Percentiles rank a stretch among this genome's conserved stretches.
These are phyloP conservation scores for Eristalis arbustorum DNA, from an alignment of 2,888 invertebrate species.

Conservation along the genomic window DNA sequence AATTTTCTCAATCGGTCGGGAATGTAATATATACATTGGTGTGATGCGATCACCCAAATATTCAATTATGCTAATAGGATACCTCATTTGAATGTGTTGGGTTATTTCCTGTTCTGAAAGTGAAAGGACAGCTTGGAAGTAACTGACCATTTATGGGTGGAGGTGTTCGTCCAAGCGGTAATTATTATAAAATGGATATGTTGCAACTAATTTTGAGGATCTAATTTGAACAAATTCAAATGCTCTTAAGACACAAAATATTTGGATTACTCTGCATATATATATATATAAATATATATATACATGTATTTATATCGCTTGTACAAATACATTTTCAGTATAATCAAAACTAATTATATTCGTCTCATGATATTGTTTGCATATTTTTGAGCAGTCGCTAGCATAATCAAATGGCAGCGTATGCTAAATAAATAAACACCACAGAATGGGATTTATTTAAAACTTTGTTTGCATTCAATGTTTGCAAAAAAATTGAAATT, in stretches of 20 bases:
- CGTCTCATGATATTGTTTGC: background rate
- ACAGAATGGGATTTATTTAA: conserved; percentile 3
- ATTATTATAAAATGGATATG: background rate
- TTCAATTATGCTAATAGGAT: background rate
- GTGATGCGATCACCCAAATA: background rate
- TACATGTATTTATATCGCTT: too few species aligned
- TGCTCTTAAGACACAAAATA: too few species aligned
- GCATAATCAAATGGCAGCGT: conserved; percentile 3
- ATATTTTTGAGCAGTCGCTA: background rate
- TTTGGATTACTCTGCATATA: too few species aligned
- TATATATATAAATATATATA: too few species aligned
- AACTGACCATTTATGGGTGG: too few species aligned
- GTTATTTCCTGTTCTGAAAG: background rate
- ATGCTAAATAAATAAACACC: conserved; percentile 7
- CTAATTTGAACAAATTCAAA: too few species aligned
- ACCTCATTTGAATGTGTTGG: background rate
- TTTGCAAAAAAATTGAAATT: background rate
- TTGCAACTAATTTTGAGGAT: background rate
- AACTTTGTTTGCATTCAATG: background rate
- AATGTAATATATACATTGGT: background rate
- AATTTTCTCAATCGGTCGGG: background rate
- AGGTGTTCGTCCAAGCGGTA: background rate
- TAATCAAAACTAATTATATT: background rate
- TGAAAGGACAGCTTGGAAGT: background rate
- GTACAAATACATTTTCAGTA: background rate